Evolutionary conservation across 2,113 vertebrate species (phyloP).

Genomic region (Hiodon tergisus): DNA sequence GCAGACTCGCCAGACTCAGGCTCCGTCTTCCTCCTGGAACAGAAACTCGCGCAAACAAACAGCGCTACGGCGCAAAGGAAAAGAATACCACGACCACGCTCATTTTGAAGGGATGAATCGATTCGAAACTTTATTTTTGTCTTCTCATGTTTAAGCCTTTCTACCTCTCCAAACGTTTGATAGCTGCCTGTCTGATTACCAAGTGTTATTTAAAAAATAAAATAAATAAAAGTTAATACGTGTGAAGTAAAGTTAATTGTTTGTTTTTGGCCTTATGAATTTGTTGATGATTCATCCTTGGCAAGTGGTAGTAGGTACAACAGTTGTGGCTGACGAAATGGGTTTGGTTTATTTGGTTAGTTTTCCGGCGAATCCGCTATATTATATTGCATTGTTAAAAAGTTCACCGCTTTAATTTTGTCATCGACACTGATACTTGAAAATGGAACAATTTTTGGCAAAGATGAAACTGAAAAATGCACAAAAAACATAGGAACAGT

Average conservation of each 20-base stretch:
- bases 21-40: neutral
- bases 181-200: slow-evolving; percentile 1
- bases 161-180: slow-evolving; percentile 4
- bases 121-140: neutral
- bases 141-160: neutral
- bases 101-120: no score
- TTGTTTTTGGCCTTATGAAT: neutral
- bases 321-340: neutral
- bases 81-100: neutral
- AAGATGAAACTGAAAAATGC: slow-evolving; percentile 61
- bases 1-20: neutral
- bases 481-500: slow-evolving; percentile 39
- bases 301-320: neutral
- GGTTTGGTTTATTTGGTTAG: neutral
- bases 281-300: neutral
- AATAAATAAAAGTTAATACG: no score
- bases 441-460: slow-evolving; percentile 49
- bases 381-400: slow-evolving; percentile 8
- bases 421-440: slow-evolving; percentile 60
- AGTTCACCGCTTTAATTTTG: slow-evolving; percentile 30
- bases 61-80: neutral
- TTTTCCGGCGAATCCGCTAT: neutral
- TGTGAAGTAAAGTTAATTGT: neutral
- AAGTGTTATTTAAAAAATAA: neutral
- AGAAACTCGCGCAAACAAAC: neutral